A percentile compares a stretch with the other conserved stretches of the same genome.
These are phyloP conservation scores for Epizoanthus ramosus DNA, from an alignment of 92 coral and sea anemone species.

Conservation along the genomic window DNA sequence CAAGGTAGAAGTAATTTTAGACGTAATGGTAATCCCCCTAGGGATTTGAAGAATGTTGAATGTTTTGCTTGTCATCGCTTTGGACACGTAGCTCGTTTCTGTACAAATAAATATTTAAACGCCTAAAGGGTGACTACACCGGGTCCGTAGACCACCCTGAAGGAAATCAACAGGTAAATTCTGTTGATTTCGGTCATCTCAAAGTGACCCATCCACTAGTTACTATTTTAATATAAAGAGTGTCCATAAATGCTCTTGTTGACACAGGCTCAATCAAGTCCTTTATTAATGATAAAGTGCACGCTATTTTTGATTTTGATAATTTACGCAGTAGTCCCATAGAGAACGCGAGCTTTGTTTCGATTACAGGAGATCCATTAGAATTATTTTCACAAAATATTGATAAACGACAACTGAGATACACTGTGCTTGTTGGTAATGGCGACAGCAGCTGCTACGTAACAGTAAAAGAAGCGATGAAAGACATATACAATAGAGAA, in stretches of 20 bases:
- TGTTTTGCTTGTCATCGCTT: background rate
- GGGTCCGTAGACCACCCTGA: constrained; percentile 24
- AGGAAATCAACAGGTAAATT: background rate
- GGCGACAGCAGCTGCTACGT: too few relatives aligned
- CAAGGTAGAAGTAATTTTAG: background rate
- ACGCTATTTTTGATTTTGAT: constrained; percentile 35
- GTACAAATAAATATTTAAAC: constrained; percentile 6
- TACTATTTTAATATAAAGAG: background rate
- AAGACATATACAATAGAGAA: too few relatives aligned
- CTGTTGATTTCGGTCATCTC: background rate
- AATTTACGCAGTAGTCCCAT: too few relatives aligned
- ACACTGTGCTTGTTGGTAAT: too few relatives aligned
- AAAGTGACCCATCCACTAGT: constrained; percentile 32
- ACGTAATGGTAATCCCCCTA: background rate
- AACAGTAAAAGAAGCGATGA: too few relatives aligned
- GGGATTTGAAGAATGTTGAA: background rate
- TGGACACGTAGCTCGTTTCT: constrained; percentile 26
- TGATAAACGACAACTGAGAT: too few relatives aligned
- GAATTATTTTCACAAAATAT: too few relatives aligned
- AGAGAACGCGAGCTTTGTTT: too few relatives aligned
- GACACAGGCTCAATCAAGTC: constrained; percentile 15
- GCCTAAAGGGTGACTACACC: background rate
- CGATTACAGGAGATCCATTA: too few relatives aligned
- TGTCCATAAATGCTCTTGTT: background rate
- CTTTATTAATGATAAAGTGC: constrained; percentile 32